These are phyloP conservation scores for Chaetophractus vellerosus DNA, from an alignment of 2,797 vertebrate genomes.

Conservation along the genomic window DNA sequence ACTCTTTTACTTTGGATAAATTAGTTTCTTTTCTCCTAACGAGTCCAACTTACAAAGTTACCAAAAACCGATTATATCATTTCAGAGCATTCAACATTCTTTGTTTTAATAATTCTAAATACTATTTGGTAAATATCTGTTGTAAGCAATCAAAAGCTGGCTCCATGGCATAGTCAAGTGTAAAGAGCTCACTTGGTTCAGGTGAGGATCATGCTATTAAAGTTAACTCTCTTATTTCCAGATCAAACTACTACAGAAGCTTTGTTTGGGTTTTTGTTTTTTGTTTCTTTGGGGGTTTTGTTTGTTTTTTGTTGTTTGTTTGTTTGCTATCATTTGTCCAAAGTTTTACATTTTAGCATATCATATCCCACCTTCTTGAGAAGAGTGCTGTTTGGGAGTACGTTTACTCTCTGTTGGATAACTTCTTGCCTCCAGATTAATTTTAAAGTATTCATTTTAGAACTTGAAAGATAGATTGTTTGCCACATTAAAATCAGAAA, in stretches of 20 bases:
- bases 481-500: not conserved
- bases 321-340: not conserved
- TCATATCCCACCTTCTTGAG: not conserved
- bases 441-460: slow-evolving; percentile 15
- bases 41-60: not conserved
- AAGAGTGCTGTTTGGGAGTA: slow-evolving; percentile 7
- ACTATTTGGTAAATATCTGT: not conserved
- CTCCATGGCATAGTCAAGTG: not conserved
- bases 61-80: not conserved
- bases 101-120: slow-evolving; percentile 53
- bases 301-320: no score
- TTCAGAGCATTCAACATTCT: not conserved
- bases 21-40: slow-evolving; percentile 26
- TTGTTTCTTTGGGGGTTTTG: no score
- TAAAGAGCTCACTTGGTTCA: not conserved
- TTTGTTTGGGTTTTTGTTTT: not conserved
- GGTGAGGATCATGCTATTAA: not conserved
- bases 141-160: not conserved
- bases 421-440: slow-evolving; percentile 28
- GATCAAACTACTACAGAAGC: not conserved
- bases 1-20: not conserved
- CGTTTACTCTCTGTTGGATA: not conserved
- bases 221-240: not conserved
- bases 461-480: slow-evolving; percentile 21
- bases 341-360: slow-evolving; percentile 24